phyloP scores from a whole-genome alignment of 2,113 vertebrate genomes.

The Microtus montanus region DNA sequence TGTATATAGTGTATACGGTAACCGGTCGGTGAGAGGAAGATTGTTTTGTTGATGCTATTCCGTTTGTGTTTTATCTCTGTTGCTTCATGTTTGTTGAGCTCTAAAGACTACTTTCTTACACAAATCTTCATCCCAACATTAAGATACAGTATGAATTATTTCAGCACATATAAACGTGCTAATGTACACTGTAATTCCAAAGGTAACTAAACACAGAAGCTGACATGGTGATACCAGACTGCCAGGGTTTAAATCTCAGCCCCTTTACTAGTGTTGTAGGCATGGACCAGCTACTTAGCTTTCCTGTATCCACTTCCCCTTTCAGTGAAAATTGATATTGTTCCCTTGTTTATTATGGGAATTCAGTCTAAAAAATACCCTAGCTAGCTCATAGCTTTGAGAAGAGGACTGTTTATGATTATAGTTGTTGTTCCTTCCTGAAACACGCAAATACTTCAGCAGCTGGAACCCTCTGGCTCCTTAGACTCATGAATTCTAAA shows the following conservation, averaged over 20 bases:
- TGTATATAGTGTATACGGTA: not conserved
- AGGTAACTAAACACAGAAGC: not conserved
- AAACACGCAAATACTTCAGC: constrained; percentile 45
- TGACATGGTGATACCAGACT: not conserved
- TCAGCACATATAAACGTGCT: not conserved
- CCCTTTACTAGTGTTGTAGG: not conserved
- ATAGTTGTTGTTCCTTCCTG: not conserved
- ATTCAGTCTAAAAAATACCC: not conserved
- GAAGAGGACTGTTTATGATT: constrained; percentile 4
- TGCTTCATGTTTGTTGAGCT: not conserved
- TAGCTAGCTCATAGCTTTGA: not conserved
- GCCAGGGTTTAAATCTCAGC: not conserved
- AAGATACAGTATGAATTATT: not conserved
- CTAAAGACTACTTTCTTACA: not conserved
- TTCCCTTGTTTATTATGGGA: not conserved
- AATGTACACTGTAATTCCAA: not conserved
- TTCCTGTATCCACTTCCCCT: not conserved
- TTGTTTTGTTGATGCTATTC: constrained; percentile 46
- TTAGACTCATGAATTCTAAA: not conserved
- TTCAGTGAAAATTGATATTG: not conserved
- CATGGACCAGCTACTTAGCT: not conserved
- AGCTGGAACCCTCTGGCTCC: not conserved
- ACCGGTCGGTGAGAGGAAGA: constrained; percentile 4
- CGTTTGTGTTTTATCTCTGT: constrained; percentile 53
- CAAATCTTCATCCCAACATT: not conserved